These are phyloP conservation scores for Baccha elongata DNA, from an alignment of 2,888 invertebrate genomes.

Conservation along the genomic window DNA sequence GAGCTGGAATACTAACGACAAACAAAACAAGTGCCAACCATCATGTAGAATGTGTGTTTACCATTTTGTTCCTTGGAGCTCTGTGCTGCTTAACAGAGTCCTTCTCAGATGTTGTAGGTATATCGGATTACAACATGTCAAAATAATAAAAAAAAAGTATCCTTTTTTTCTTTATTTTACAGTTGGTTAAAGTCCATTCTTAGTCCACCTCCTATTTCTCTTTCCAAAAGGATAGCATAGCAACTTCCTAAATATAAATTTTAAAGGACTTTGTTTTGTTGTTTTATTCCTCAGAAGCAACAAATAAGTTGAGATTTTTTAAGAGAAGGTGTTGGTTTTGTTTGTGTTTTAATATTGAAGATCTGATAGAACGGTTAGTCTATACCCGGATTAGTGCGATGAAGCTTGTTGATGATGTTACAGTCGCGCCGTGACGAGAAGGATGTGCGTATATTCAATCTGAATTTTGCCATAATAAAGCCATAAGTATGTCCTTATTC, in stretches of 20 bases:
- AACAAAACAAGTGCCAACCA: constrained; percentile 64
- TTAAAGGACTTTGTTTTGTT: constrained; percentile 65
- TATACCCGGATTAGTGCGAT: constrained; percentile 49
- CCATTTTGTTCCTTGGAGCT: constrained; percentile 56
- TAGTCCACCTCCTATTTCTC: background rate
- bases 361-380: constrained; percentile 34
- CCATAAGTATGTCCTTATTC: constrained; percentile 58
- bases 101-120: constrained; percentile 53
- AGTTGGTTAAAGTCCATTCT: constrained; percentile 27
- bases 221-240: background rate
- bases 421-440: background rate
- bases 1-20: constrained; percentile 56
- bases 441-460: constrained; percentile 47
- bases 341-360: constrained; percentile 34
- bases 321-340: constrained; percentile 15
- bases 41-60: constrained; percentile 51
- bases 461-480: constrained; percentile 58
- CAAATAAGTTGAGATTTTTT: constrained; percentile 56
- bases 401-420: constrained; percentile 33
- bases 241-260: constrained; percentile 71
- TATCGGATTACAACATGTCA: constrained; percentile 73
- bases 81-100: constrained; percentile 7
- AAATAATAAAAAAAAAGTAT: constrained; percentile 72
- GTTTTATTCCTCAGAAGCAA: constrained; percentile 54
- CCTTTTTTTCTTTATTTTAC: constrained; percentile 42